These are phyloP conservation scores for Amiota minor DNA, from an alignment of 2,888 invertebrate species.

Conservation along the genomic window DNA sequence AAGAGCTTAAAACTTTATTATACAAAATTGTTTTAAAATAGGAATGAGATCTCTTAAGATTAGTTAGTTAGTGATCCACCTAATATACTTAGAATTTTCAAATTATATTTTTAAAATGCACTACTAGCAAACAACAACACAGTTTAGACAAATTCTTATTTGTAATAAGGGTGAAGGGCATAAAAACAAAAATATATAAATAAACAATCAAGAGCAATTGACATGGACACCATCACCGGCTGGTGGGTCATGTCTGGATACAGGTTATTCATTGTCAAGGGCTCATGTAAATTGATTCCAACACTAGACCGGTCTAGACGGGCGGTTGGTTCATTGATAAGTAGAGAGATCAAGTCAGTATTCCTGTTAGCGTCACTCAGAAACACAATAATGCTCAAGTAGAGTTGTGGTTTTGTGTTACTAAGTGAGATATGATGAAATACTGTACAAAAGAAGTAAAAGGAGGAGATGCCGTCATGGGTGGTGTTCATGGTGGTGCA, in stretches of 20 bases:
- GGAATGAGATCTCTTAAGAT: no score
- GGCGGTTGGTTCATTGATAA: not conserved
- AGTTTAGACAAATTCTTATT: no score
- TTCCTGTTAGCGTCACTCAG: not conserved
- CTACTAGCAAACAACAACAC: no score
- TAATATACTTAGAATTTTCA: no score
- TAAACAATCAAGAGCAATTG: constrained; percentile 3
- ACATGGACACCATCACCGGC: not conserved
- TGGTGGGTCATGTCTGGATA: not conserved
- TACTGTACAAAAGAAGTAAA: not conserved
- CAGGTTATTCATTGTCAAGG: constrained; percentile 10
- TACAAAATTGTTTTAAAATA: no score
- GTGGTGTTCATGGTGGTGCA: not conserved
- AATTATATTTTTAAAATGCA: no score
- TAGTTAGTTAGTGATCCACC: no score
- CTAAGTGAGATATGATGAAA: not conserved
- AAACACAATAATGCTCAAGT: no score
- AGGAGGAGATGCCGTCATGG: not conserved
- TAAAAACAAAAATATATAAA: not conserved
- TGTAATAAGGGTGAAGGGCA: no score
- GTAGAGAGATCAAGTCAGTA: not conserved
- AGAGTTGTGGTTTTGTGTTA: not conserved
- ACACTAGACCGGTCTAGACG: constrained; percentile 18
- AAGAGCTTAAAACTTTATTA: no score
- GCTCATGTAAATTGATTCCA: constrained; percentile 18